These are phyloP conservation scores for Falco biarmicus DNA, from an alignment of 2,797 vertebrate genomes.

Conservation along the genomic window DNA sequence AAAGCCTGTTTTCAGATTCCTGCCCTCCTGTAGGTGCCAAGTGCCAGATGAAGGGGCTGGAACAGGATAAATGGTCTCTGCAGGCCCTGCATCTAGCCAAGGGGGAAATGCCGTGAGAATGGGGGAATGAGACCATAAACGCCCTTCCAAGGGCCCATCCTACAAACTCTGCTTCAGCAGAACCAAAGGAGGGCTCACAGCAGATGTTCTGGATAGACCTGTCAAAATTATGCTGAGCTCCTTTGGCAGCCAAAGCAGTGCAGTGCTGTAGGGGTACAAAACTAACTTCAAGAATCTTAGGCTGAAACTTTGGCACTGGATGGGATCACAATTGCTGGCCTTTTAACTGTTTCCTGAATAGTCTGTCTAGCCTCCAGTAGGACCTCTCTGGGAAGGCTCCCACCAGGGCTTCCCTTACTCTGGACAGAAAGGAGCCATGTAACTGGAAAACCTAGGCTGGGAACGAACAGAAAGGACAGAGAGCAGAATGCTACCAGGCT, in stretches of 20 bases:
- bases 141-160: not conserved
- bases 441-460: not conserved
- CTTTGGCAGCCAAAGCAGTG: not conserved
- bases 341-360: not conserved
- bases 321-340: not conserved
- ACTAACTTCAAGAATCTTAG: not conserved
- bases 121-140: not conserved
- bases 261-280: not conserved
- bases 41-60: constrained; percentile 54
- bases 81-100: not conserved
- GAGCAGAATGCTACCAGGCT: not conserved
- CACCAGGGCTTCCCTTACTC: not conserved
- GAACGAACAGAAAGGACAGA: not conserved
- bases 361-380: not conserved
- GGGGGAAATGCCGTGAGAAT: not conserved
- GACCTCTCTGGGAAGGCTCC: not conserved
- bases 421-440: not conserved
- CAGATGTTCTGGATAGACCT: constrained; percentile 39
- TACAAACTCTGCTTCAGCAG: constrained; percentile 1
- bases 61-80: constrained; percentile 46
- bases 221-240: not conserved
- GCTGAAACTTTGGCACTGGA: not conserved
- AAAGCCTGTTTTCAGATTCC: constrained; percentile 55
- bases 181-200: not conserved
- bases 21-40: constrained; percentile 43